Evolutionary conservation across 2,888 invertebrate species (phyloP).

Genomic region (Argyra leucocephala): DNA sequence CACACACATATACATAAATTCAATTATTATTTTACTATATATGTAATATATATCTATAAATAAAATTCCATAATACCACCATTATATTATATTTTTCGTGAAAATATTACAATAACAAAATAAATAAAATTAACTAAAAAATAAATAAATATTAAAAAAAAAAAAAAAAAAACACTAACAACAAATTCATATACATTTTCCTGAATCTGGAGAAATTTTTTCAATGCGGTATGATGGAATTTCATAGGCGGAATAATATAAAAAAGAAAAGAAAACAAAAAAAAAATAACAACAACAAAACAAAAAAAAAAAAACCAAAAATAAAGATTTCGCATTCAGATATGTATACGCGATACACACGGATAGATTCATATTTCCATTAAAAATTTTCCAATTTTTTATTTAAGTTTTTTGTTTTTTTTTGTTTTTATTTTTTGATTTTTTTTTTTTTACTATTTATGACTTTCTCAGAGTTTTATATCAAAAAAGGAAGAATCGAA

Average conservation of each 20-base stretch:
- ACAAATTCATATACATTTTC: too few species aligned
- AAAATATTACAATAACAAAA: too few species aligned
- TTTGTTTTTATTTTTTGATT: not conserved
- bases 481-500: constrained; percentile 3
- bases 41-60: too few species aligned
- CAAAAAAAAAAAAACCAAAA: not conserved
- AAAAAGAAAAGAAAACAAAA: too few species aligned
- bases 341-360: not conserved
- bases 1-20: too few species aligned
- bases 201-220: not conserved
- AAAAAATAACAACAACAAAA: too few species aligned
- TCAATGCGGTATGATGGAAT: not conserved
- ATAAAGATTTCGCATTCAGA: not conserved
- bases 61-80: too few species aligned
- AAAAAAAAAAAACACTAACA: too few species aligned
- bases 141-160: too few species aligned
- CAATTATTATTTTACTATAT: too few species aligned
- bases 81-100: too few species aligned
- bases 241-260: not conserved
- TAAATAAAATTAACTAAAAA: too few species aligned
- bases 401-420: not conserved
- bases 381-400: constrained; percentile 6
- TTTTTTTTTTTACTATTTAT: not conserved
- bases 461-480: not conserved
- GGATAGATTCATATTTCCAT: not conserved